These are phyloP conservation scores for Xenopus borealis DNA, from an alignment of 2,113 vertebrate species.

Conservation along the genomic window DNA sequence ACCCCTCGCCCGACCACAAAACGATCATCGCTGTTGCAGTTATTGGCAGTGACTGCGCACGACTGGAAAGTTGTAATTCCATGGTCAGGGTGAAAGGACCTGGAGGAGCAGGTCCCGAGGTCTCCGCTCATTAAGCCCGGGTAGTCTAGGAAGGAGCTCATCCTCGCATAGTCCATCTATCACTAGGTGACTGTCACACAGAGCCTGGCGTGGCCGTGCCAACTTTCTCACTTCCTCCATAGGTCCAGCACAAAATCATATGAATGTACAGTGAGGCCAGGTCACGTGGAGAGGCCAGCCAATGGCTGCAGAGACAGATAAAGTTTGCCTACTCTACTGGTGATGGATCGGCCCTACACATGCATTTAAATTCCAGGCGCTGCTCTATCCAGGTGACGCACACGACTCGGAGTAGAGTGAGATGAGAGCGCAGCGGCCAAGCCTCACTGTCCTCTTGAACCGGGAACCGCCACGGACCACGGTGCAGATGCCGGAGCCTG, in stretches of 20 bases:
- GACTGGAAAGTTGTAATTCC: slow-evolving; percentile 96
- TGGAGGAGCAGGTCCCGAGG: slow-evolving; percentile 79
- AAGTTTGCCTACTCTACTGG: slow-evolving; percentile 74
- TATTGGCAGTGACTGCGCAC: slow-evolving; percentile 84
- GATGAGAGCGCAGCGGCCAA: not conserved
- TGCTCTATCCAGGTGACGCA: slow-evolving; percentile 83
- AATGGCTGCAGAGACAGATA: slow-evolving; percentile 75
- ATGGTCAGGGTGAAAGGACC: slow-evolving; percentile 86
- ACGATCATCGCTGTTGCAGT: slow-evolving; percentile 83
- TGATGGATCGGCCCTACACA: slow-evolving; percentile 85
- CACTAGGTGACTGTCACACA: slow-evolving; percentile 73
- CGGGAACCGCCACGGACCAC: too few relatives aligned
- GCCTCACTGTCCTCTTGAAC: too few relatives aligned
- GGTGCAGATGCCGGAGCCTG: too few relatives aligned
- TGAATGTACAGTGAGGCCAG: slow-evolving; percentile 79
- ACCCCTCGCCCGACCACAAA: slow-evolving; percentile 83
- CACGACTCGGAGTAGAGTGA: slow-evolving; percentile 52
- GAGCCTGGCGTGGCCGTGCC: slow-evolving; percentile 81
- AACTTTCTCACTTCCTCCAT: slow-evolving; percentile 89
- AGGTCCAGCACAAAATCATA: slow-evolving; percentile 77
- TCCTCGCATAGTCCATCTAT: slow-evolving; percentile 77
- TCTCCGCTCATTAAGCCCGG: slow-evolving; percentile 80
- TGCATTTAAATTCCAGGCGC: slow-evolving; percentile 92
- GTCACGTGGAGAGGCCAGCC: slow-evolving; percentile 81
- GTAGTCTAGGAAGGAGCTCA: slow-evolving; percentile 96